Evolutionary conservation across 2,797 vertebrate species (phyloP).

Genomic region (Luscinia megarhynchos): DNA sequence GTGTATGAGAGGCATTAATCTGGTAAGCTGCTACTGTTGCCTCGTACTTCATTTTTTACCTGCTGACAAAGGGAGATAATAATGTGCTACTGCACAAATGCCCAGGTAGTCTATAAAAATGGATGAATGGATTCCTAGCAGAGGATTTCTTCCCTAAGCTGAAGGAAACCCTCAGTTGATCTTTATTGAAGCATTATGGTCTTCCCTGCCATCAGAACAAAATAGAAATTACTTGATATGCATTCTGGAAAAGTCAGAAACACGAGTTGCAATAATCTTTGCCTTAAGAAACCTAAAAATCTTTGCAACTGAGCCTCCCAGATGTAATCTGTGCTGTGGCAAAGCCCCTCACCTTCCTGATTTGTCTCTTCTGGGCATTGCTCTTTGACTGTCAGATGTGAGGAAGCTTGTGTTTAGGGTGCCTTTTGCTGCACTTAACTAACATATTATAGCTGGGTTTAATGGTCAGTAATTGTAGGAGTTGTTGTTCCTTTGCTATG

Average conservation of each 20-base stretch:
- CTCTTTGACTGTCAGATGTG: neutral
- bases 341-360: neutral
- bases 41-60: neutral
- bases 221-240: neutral
- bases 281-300: neutral
- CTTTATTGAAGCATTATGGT: neutral
- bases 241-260: neutral
- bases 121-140: neutral
- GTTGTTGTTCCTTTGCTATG: neutral
- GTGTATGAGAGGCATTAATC: neutral
- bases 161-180: neutral
- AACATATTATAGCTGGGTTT: neutral
- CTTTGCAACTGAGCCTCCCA: neutral
- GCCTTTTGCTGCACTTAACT: neutral
- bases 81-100: neutral
- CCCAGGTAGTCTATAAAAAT: neutral
- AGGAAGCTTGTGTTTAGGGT: neutral
- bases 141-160: neutral
- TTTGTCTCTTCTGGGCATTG: neutral
- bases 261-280: neutral
- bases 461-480: neutral
- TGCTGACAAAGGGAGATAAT: neutral
- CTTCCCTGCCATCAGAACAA: neutral
- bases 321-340: neutral
- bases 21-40: neutral